Conservation (phyloP, 2,113 vertebrate species). For the Istiophorus platypterus region DNA sequence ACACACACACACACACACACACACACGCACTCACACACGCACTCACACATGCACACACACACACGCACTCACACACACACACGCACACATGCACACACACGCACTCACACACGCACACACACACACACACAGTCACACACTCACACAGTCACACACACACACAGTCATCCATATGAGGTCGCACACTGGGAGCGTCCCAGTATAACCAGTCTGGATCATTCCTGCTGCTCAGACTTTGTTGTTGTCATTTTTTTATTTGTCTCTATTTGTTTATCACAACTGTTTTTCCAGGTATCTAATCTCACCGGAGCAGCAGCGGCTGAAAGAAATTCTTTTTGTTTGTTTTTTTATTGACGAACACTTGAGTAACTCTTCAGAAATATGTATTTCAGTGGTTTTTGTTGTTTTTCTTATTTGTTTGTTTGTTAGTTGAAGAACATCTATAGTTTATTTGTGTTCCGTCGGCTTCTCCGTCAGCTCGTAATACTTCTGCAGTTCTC, state of each 20-base stretch:
- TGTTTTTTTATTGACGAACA: conserved; percentile 11
- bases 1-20: too few relatives aligned
- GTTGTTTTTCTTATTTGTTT: too few relatives aligned
- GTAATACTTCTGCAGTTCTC: not conserved
- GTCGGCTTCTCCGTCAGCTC: too few relatives aligned
- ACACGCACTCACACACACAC: too few relatives aligned
- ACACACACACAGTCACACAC: too few relatives aligned
- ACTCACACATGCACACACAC: too few relatives aligned
- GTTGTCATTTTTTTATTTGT: not conserved
- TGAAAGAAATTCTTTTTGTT: not conserved
- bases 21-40: too few relatives aligned
- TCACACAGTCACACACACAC: too few relatives aligned
- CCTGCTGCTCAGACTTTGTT: not conserved
- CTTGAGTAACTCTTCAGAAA: conserved; percentile 2
- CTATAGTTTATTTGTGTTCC: conserved; percentile 26
- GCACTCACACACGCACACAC: too few relatives aligned
- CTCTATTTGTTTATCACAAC: not conserved
- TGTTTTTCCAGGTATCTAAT: not conserved
- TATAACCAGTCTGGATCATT: not conserved
- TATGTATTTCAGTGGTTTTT: not conserved
- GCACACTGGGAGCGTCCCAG: conserved; percentile 4
- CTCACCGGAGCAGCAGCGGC: conserved; percentile 10
- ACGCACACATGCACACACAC: too few relatives aligned
- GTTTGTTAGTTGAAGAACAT: not conserved
- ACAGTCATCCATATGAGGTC: not conserved